Percentiles rank a stretch among this genome's conserved stretches.
These are phyloP conservation scores for Ormyrus nitidulus DNA, from an alignment of 2,888 invertebrate species.

Conservation along the genomic window DNA sequence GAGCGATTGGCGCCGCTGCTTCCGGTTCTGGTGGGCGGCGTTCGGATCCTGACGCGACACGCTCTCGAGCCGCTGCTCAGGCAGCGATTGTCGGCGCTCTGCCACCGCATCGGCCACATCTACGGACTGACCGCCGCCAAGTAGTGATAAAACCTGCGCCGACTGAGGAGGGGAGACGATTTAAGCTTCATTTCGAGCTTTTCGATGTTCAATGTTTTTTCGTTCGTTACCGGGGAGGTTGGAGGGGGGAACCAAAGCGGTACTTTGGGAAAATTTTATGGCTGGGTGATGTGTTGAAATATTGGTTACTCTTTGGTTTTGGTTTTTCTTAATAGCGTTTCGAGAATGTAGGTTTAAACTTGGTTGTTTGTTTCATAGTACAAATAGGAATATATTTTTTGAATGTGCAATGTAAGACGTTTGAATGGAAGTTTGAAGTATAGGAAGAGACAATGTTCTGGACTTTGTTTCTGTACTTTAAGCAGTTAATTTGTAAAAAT, in stretches of 20 bases:
- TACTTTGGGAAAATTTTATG: too few relatives aligned
- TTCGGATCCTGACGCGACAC: constrained; percentile 78
- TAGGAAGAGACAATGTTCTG: not conserved
- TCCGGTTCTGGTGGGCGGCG: constrained; percentile 78
- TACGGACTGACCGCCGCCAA: constrained; percentile 72
- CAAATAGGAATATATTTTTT: too few relatives aligned
- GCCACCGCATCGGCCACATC: constrained; percentile 77
- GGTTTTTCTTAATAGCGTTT: too few relatives aligned
- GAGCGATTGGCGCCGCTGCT: constrained; percentile 77
- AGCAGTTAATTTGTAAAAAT: not conserved
- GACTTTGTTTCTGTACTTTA: not conserved
- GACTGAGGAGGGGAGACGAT: too few relatives aligned
- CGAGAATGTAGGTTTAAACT: constrained; percentile 52
- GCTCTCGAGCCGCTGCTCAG: constrained; percentile 78
- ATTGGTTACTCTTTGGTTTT: too few relatives aligned
- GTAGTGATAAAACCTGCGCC: too few relatives aligned
- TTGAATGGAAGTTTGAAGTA: not conserved
- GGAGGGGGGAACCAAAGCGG: too few relatives aligned
- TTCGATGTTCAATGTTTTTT: too few relatives aligned
- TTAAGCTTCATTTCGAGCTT: too few relatives aligned
- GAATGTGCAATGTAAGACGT: constrained; percentile 55
- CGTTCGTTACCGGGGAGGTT: too few relatives aligned
- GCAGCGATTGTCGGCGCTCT: constrained; percentile 78
- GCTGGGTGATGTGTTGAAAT: too few relatives aligned
- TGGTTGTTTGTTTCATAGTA: too few relatives aligned